phyloP scores from a whole-genome alignment of 2,797 vertebrate species.

The Diplodus puntazzo region DNA sequence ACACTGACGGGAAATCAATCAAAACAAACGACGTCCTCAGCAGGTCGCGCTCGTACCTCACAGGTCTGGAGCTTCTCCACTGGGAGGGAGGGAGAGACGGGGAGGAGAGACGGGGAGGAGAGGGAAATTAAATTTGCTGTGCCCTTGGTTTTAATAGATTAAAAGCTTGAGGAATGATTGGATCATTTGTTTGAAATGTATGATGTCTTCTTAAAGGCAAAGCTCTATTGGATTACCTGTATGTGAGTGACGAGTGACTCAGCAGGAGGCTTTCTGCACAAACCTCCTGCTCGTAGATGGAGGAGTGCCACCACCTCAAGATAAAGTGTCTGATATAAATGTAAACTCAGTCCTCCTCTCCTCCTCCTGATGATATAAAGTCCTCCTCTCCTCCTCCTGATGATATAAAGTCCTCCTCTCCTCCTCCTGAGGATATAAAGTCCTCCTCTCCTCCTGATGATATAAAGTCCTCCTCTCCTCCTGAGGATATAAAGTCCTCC shows the following conservation, averaged over 20 bases:
- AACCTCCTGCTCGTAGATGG: background rate
- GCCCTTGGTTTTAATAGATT: conserved; percentile 82
- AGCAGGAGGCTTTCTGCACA: conserved; percentile 27
- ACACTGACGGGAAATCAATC: conserved; percentile 58
- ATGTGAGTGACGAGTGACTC: conserved; percentile 29
- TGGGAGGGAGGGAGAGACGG: conserved; percentile 2
- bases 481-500: too few relatives aligned
- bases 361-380: too few relatives aligned
- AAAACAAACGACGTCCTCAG: conserved; percentile 69
- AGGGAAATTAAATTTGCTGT: conserved; percentile 70
- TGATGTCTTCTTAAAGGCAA: conserved; percentile 57
- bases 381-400: too few relatives aligned
- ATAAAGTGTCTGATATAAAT: too few relatives aligned
- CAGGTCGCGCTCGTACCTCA: conserved; percentile 56
- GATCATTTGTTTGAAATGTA: conserved; percentile 78
- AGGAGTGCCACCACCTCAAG: conserved; percentile 28
- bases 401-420: too few relatives aligned
- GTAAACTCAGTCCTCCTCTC: too few relatives aligned
- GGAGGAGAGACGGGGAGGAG: conserved; percentile 5
- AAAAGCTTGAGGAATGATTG: conserved; percentile 80
- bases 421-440: too few relatives aligned
- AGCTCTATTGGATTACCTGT: conserved; percentile 68
- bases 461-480: too few relatives aligned
- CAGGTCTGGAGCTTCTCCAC: conserved; percentile 58
- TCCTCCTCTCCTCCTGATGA: too few relatives aligned